Conservation (phyloP, 1,140 invertebrate genomes). For the Bombus waltoni region DNA sequence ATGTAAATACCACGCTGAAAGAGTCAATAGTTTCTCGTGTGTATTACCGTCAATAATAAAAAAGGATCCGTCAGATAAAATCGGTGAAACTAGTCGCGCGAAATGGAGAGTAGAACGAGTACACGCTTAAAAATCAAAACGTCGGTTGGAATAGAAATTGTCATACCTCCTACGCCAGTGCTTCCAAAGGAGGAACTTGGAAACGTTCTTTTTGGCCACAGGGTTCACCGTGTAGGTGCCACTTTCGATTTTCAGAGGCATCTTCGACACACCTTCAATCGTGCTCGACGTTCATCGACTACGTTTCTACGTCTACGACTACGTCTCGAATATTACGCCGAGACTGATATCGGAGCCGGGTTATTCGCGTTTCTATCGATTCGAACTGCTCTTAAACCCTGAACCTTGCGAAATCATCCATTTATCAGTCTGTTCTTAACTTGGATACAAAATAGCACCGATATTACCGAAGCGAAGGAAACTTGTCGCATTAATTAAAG, state of each 20-base stretch:
- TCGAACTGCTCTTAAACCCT: neutral
- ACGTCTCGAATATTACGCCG: slow-evolving; percentile 18
- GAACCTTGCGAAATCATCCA: neutral
- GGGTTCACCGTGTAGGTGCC: slow-evolving; percentile 80
- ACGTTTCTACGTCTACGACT: neutral
- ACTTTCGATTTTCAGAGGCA: slow-evolving; percentile 81
- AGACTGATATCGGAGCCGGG: slow-evolving; percentile 34
- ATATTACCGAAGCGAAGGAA: neutral
- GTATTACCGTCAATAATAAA: neutral
- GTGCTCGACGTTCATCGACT: slow-evolving; percentile 21
- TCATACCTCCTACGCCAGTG: slow-evolving; percentile 80
- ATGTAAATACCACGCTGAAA: no score
- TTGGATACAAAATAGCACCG: neutral
- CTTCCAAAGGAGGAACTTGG: slow-evolving; percentile 80
- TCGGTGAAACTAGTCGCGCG: neutral
- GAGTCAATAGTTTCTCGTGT: neutral
- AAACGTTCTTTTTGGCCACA: slow-evolving; percentile 73
- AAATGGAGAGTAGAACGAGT: neutral
- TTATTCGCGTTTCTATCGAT: slow-evolving; percentile 24
- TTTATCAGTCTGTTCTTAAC: neutral
- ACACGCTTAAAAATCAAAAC: neutral
- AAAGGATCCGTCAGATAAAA: neutral
- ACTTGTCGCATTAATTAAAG: neutral
- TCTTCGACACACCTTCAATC: slow-evolving; percentile 56
- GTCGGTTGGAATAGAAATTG: neutral